Evolutionary conservation across 1,140 invertebrate genomes (phyloP).

Genomic region (Oscheius sp.): DNA sequence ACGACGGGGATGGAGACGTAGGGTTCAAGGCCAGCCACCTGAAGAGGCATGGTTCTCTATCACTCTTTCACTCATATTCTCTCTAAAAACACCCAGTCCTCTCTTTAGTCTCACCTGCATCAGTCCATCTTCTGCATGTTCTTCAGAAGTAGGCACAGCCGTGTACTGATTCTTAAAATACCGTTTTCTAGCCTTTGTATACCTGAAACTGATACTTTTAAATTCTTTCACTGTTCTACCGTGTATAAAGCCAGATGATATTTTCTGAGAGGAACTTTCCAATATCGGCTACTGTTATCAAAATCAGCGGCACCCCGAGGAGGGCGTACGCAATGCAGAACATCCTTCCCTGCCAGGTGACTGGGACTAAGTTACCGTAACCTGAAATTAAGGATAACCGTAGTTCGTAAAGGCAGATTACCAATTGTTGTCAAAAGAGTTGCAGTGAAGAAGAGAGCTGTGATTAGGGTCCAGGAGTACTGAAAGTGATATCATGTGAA

Average conservation of each 20-base stretch:
- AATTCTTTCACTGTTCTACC: slow-evolving; percentile 39
- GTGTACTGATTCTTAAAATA: slow-evolving; percentile 27
- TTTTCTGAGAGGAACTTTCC: slow-evolving; percentile 60
- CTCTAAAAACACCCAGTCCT: background rate
- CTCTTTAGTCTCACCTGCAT: slow-evolving; percentile 42
- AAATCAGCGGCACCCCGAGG: slow-evolving; percentile 58
- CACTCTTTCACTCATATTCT: background rate
- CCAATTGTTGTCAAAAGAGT: slow-evolving; percentile 60
- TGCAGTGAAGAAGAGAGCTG: slow-evolving; percentile 60
- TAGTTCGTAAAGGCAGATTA: slow-evolving; percentile 22
- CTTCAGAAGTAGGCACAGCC: slow-evolving; percentile 15
- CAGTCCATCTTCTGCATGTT: slow-evolving; percentile 36
- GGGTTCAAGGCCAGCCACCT: slow-evolving; percentile 45
- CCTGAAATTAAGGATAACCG: slow-evolving; percentile 30
- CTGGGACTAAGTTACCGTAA: slow-evolving; percentile 59
- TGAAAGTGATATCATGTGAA: slow-evolving; percentile 6
- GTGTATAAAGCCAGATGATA: slow-evolving; percentile 54
- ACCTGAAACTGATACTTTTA: slow-evolving; percentile 8
- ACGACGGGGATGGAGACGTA: slow-evolving; percentile 56
- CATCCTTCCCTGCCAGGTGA: slow-evolving; percentile 52
- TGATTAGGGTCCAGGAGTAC: slow-evolving; percentile 58
- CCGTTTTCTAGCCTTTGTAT: slow-evolving; percentile 19
- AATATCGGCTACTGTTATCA: slow-evolving; percentile 60
- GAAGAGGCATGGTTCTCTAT: background rate
- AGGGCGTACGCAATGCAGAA: slow-evolving; percentile 60